Evolutionary conservation across 2,888 invertebrate species (phyloP).

Genomic region (Xestia sexstrigata): DNA sequence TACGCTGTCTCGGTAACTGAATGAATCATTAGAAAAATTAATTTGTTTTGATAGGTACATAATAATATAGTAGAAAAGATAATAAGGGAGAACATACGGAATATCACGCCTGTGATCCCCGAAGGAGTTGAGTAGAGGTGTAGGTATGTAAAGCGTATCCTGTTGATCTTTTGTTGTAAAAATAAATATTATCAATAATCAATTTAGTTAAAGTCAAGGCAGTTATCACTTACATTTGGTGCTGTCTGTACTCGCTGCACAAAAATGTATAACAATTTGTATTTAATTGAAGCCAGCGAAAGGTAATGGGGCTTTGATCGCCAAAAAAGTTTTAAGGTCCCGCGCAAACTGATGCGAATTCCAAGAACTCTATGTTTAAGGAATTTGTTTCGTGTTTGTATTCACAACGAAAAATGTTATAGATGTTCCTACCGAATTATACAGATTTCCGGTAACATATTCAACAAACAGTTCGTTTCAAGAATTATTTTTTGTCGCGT

Average conservation of each 20-base stretch:
- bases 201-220: background rate
- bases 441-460: no score
- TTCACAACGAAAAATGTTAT: background rate
- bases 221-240: background rate
- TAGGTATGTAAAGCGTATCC: background rate
- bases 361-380: background rate
- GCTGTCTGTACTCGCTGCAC: slow-evolving; percentile 4
- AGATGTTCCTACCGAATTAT: no score
- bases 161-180: background rate
- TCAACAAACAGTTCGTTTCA: background rate
- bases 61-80: background rate
- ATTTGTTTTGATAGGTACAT: background rate
- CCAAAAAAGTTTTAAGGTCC: slow-evolving; percentile 33
- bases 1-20: background rate
- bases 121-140: background rate
- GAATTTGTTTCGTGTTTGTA: background rate
- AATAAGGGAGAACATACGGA: background rate
- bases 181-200: background rate
- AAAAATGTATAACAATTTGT: slow-evolving; percentile 49
- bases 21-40: background rate
- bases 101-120: background rate
- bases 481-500: background rate
- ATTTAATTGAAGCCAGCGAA: slow-evolving; percentile 49
- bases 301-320: slow-evolving; percentile 42
- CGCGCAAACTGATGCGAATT: slow-evolving; percentile 28